Conservation (phyloP, 2,888 invertebrate species). For the Cheilosia soror region DNA sequence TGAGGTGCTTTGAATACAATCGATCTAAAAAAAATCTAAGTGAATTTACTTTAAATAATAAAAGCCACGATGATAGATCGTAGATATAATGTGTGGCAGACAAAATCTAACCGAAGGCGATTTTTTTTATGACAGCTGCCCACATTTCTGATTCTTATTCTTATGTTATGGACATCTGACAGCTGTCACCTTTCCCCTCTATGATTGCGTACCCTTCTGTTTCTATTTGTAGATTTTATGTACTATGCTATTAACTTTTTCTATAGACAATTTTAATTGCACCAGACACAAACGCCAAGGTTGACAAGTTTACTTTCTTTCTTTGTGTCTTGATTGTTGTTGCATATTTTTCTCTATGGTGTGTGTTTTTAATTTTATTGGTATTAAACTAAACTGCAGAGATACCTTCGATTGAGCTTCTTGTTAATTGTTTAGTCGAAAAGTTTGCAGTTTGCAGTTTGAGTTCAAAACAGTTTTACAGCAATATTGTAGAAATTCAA, state of each 20-base stretch:
- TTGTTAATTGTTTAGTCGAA: too few species aligned
- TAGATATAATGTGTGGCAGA: background rate
- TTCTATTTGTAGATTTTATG: background rate
- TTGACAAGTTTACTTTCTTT: constrained; percentile 69
- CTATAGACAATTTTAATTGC: constrained; percentile 30
- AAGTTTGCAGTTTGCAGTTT: too few species aligned
- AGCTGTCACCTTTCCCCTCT: constrained; percentile 55
- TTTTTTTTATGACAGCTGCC: constrained; percentile 24
- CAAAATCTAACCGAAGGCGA: constrained; percentile 23
- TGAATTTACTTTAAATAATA: constrained; percentile 48
- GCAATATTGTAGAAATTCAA: too few species aligned
- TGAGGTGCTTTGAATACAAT: background rate
- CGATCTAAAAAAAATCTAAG: constrained; percentile 14
- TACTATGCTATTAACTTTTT: background rate
- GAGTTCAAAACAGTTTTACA: too few species aligned
- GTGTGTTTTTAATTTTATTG: background rate
- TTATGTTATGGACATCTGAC: constrained; percentile 45
- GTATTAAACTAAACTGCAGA: too few species aligned
- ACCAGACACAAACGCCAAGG: constrained; percentile 54
- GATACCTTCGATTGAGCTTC: too few species aligned
- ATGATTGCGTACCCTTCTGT: constrained; percentile 16
- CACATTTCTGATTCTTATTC: constrained; percentile 42
- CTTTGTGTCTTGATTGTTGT: background rate
- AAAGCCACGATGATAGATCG: background rate
- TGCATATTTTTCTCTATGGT: constrained; percentile 31